Percentiles rank a stretch among this genome's conserved stretches.
Evolutionary conservation across 2,797 vertebrate species (phyloP).

Genomic region (Carduelis carduelis): DNA sequence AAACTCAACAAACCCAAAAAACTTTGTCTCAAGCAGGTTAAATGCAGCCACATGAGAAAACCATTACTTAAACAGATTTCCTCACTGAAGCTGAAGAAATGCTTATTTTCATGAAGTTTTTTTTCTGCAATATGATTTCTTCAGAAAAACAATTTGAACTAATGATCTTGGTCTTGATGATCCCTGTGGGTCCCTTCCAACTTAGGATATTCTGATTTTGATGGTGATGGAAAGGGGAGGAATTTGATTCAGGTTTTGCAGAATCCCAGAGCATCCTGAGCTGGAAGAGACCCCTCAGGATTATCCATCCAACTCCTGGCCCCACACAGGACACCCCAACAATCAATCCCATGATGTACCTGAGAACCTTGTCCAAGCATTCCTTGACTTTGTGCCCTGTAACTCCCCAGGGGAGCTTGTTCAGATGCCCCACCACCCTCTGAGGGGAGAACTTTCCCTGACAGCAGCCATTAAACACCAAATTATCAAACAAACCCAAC

Average conservation of each 20-base stretch:
- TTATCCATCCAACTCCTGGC: background rate
- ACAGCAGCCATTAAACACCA: accelerated
- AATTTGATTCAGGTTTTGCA: background rate
- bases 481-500: background rate
- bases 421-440: background rate
- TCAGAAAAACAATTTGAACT: background rate
- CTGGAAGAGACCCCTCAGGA: background rate
- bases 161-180: accelerated
- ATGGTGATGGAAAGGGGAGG: background rate
- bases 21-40: background rate
- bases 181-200: background rate
- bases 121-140: background rate
- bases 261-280: background rate
- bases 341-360: background rate
- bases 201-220: background rate
- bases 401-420: background rate
- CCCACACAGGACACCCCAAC: background rate
- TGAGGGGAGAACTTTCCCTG: background rate
- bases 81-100: background rate
- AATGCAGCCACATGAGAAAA: background rate
- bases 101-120: accelerated
- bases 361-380: background rate
- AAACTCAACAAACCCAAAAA: background rate
- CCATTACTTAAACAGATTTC: background rate
- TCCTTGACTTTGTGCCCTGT: background rate